Percentiles rank a stretch among this genome's conserved stretches.
phyloP scores from a whole-genome alignment of 2,888 invertebrate species.

The Machimus atricapillus region DNA sequence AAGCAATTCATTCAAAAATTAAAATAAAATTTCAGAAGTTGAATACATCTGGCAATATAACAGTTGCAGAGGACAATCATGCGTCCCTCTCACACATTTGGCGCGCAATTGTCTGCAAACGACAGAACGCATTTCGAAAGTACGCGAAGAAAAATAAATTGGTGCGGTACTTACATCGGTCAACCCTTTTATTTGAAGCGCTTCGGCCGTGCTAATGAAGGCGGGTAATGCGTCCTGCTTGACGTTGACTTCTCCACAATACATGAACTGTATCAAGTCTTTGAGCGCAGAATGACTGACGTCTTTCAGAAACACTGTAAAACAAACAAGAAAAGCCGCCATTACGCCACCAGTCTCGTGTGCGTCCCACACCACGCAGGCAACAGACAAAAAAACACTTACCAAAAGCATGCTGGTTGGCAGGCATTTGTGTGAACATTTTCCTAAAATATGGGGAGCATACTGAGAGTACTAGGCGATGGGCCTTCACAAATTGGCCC shows the following conservation, averaged over 20 bases:
- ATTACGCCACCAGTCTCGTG: background rate
- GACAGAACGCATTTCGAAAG: background rate
- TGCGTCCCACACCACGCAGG: background rate
- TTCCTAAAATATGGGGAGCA: slow-evolving; percentile 78
- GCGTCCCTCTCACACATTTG: background rate
- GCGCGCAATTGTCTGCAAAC: background rate
- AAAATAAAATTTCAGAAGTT: background rate
- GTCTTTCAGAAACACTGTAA: slow-evolving; percentile 74
- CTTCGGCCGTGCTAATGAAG: slow-evolving; percentile 76
- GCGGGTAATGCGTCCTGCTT: slow-evolving; percentile 75
- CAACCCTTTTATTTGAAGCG: slow-evolving; percentile 75
- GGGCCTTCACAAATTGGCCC: slow-evolving; percentile 74
- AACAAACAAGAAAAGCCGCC: slow-evolving; percentile 25
- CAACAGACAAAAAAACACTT: slow-evolving; percentile 51
- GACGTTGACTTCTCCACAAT: slow-evolving; percentile 76
- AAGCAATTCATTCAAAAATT: background rate
- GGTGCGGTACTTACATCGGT: slow-evolving; percentile 67
- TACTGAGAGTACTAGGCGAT: slow-evolving; percentile 75
- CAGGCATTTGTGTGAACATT: slow-evolving; percentile 73
- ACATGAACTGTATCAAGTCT: slow-evolving; percentile 76
- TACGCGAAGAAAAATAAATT: background rate
- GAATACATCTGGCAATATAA: background rate
- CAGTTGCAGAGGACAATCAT: background rate
- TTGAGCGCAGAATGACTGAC: slow-evolving; percentile 74
- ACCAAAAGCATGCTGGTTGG: slow-evolving; percentile 74